Conservation (phyloP, 2,113 vertebrate genomes). For the Corvus hawaiiensis region DNA sequence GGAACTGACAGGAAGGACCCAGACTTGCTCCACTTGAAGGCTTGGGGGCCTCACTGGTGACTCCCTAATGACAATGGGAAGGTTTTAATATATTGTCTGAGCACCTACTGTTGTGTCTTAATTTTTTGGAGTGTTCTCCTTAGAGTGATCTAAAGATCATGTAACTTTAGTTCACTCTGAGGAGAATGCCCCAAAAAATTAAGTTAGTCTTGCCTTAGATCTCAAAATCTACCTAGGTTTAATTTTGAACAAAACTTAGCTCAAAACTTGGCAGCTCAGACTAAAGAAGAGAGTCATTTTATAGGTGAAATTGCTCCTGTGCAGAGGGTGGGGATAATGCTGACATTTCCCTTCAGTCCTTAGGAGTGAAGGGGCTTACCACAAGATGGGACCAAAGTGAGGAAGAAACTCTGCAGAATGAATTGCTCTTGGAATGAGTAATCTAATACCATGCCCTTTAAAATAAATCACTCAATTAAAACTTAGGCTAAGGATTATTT, state of each 20-base stretch:
- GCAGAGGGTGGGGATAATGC: not conserved
- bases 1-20: not conserved
- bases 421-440: conserved; percentile 27
- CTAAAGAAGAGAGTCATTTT: not conserved
- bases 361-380: not conserved
- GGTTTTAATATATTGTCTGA: not conserved
- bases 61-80: not conserved
- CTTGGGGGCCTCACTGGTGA: not conserved
- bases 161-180: not conserved
- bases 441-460: conserved; percentile 13
- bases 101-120: not conserved
- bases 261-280: not conserved
- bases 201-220: not conserved
- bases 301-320: not conserved
- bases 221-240: not conserved
- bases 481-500: conserved; percentile 41
- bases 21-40: not conserved
- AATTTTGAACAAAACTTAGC: not conserved
- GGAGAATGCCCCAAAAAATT: not conserved
- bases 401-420: not conserved
- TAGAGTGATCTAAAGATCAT: not conserved
- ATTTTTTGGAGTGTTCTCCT: not conserved
- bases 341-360: not conserved
- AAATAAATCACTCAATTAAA: conserved; percentile 46
- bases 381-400: not conserved